Evolutionary conservation across 2,113 vertebrate species (phyloP), one percentile per base, ranked within the genome.

Genomic region (Scartelaos histophorus): DNA sequence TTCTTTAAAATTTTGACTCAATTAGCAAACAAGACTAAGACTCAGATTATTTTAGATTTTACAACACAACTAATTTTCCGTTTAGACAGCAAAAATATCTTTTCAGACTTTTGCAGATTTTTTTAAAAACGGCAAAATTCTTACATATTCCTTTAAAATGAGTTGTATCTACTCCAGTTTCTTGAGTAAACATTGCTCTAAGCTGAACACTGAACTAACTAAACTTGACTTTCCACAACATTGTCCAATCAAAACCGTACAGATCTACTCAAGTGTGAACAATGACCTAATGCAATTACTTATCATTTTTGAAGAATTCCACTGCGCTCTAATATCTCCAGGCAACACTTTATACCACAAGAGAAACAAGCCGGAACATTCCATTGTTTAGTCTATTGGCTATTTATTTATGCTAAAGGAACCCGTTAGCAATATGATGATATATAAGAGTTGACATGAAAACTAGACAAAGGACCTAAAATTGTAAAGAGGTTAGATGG

Each of bases 251-350:
- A 64, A 38, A 62, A 64, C 16, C 12, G 17, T 13, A 17, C 34
- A n/a, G 12, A 64, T 64, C 17, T n/a, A 64, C 10, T 64, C 61
- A 13, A n/a, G 61, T 64, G 61, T 61, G 25, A 61, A 34, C 58
- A 61, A 9, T 61, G 58, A 61, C 58, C 25, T 61, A 61, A 61
- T 61, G 58, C 58, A 61, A 61, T 61, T 61, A 61, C 24, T 61
- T 61, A 61, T 34, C 13, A 34, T 61, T 61, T 61, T 34, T 61
- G 25, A 34, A 61, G 58, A 61, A 34, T 61, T 61, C 16, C 58
- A 17, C 25, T 34, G 58, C 15, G 7, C 58, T 34, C 15, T 17
- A 29, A 61, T 61, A 29, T 34, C 58, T 61, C 16, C 22, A 19
- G 58, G 58, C 24, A 15, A 61, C 5, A 61, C 6, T 34, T 61